Conservation (phyloP, 2,888 invertebrate species). For the Sialis fuliginosa region DNA sequence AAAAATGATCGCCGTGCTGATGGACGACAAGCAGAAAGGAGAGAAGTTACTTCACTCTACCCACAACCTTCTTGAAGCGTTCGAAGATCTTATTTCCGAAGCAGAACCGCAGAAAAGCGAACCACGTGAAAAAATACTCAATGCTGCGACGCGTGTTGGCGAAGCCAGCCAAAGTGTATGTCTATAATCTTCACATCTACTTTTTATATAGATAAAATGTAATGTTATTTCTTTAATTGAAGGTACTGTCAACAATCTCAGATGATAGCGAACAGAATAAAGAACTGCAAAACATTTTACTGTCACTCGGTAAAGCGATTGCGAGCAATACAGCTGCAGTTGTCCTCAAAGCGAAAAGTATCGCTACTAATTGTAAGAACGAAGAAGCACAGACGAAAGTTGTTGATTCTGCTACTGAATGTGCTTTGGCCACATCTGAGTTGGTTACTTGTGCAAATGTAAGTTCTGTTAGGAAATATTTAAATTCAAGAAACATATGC, state of each 20-base stretch:
- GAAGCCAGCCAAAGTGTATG: constrained; percentile 67
- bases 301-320: constrained; percentile 89
- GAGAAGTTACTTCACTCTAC: constrained; percentile 84
- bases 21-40: constrained; percentile 72
- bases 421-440: constrained; percentile 93
- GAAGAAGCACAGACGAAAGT: constrained; percentile 70
- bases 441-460: constrained; percentile 93
- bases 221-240: constrained; percentile 27
- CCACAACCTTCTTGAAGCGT: constrained; percentile 77
- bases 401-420: constrained; percentile 91
- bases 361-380: constrained; percentile 76
- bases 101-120: constrained; percentile 90
- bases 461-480: too few relatives aligned
- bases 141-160: constrained; percentile 90
- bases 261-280: constrained; percentile 75
- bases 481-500: neutral
- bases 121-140: constrained; percentile 80
- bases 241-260: constrained; percentile 81
- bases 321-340: constrained; percentile 95
- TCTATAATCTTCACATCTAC: too few relatives aligned
- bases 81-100: constrained; percentile 84
- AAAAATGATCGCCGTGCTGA: constrained; percentile 86
- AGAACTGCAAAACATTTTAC: constrained; percentile 72
- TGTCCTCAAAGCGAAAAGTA: constrained; percentile 90
- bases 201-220: too few relatives aligned